Evolutionary conservation across 2,888 invertebrate species (phyloP).

Genomic region (Eristalinus sepulchralis): DNA sequence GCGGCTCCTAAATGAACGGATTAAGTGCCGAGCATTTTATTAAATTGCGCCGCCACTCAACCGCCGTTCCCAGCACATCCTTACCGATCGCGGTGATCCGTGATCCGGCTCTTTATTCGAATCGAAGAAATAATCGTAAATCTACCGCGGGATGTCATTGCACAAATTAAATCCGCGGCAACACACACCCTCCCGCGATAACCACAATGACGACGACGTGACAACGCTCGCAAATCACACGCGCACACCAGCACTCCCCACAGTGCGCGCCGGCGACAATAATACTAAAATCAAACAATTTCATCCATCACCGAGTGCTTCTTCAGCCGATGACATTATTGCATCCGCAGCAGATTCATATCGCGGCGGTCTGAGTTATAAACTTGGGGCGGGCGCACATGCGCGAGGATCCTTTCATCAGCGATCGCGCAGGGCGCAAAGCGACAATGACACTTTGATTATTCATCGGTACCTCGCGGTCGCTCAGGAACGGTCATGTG

Average conservation of each 20-base stretch:
- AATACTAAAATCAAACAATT: slow-evolving; percentile 69
- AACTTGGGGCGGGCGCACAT: background rate
- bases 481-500: slow-evolving; percentile 51
- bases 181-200: background rate
- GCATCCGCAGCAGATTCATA: slow-evolving; percentile 63
- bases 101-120: slow-evolving; percentile 3
- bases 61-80: slow-evolving; percentile 10
- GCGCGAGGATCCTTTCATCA: slow-evolving; percentile 28
- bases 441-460: slow-evolving; percentile 66
- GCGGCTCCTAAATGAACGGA: background rate
- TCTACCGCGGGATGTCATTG: slow-evolving; percentile 56
- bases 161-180: slow-evolving; percentile 51
- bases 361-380: slow-evolving; percentile 26
- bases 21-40: background rate
- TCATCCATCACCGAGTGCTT: slow-evolving; percentile 62
- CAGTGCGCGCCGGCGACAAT: slow-evolving; percentile 40
- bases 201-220: slow-evolving; percentile 15
- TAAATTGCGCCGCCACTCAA: background rate
- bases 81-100: slow-evolving; percentile 15
- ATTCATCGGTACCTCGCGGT: slow-evolving; percentile 41
- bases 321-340: slow-evolving; percentile 64
- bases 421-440: slow-evolving; percentile 7
- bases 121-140: slow-evolving; percentile 57
- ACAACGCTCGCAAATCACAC: slow-evolving; percentile 62
- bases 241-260: slow-evolving; percentile 27